Evolutionary conservation across 1,140 invertebrate species (phyloP).

Genomic region (Oscheius sp.): DNA sequence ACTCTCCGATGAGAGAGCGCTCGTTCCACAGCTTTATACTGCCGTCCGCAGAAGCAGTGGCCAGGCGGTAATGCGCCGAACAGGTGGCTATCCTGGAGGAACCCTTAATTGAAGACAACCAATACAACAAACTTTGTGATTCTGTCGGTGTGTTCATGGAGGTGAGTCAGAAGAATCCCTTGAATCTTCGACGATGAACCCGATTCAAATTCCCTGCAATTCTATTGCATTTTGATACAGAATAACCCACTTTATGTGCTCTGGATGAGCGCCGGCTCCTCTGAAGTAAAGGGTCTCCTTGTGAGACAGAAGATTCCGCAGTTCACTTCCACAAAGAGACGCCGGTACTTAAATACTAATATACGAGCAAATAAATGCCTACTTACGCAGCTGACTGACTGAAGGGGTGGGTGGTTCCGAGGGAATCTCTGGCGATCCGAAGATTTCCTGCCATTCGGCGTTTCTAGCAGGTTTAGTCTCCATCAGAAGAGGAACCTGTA

Average conservation of each 20-base stretch:
- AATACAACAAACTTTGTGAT: slow-evolving; percentile 19
- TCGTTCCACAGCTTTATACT: slow-evolving; percentile 30
- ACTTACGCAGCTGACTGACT: background rate
- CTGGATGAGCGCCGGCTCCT: background rate
- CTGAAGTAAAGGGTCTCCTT: background rate
- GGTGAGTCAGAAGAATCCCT: slow-evolving; percentile 27
- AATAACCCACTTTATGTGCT: background rate
- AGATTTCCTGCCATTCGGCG: background rate
- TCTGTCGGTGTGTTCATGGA: slow-evolving; percentile 32
- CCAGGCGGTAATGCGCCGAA: slow-evolving; percentile 7
- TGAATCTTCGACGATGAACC: slow-evolving; percentile 6
- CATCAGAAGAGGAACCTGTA: background rate
- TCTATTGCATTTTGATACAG: background rate
- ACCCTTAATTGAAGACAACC: background rate
- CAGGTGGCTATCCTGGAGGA: slow-evolving; percentile 27
- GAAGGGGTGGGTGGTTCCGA: background rate
- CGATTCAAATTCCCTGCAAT: background rate
- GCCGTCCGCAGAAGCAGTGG: slow-evolving; percentile 28
- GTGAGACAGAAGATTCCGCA: background rate
- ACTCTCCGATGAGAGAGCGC: slow-evolving; percentile 24
- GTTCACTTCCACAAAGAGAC: background rate
- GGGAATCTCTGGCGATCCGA: background rate
- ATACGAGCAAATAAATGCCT: background rate
- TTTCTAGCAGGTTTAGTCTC: background rate
- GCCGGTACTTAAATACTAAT: background rate